Evolutionary conservation across 2,797 vertebrate species (phyloP).

Genomic region (Melanotaenia nigrans): DNA sequence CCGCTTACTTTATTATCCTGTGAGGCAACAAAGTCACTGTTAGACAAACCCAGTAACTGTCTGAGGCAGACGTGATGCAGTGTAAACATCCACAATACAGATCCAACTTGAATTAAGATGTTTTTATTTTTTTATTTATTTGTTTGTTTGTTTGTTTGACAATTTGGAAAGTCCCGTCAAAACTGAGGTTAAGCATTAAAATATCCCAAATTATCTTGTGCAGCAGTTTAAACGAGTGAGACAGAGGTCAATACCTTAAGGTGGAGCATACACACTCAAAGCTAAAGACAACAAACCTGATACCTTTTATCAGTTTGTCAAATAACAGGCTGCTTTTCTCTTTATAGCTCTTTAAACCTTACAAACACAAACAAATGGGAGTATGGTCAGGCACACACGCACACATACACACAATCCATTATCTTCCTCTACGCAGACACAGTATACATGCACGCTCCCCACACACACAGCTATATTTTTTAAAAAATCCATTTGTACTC

Average conservation of each 20-base stretch:
- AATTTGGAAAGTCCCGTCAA: not conserved
- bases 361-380: constrained; percentile 35
- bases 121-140: too few species aligned
- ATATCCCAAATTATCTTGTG: not conserved
- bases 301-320: constrained; percentile 53
- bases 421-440: constrained; percentile 28
- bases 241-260: not conserved
- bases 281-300: constrained; percentile 59
- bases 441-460: constrained; percentile 7
- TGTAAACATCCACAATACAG: not conserved
- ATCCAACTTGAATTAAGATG: not conserved
- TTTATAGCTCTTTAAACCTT: constrained; percentile 48
- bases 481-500: constrained; percentile 49
- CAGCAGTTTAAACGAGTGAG: constrained; percentile 1
- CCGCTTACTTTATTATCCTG: too few species aligned
- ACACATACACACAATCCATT: constrained; percentile 32
- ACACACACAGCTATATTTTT: constrained; percentile 13
- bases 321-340: constrained; percentile 44
- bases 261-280: constrained; percentile 5
- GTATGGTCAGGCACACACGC: constrained; percentile 15
- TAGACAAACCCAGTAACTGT: not conserved
- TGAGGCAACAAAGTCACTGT: too few species aligned
- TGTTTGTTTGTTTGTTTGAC: not conserved
- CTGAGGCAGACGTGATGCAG: not conserved
- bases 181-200: not conserved